Evolutionary conservation across 2,888 invertebrate species (phyloP).

Genomic region (Priapulus caudatus): DNA sequence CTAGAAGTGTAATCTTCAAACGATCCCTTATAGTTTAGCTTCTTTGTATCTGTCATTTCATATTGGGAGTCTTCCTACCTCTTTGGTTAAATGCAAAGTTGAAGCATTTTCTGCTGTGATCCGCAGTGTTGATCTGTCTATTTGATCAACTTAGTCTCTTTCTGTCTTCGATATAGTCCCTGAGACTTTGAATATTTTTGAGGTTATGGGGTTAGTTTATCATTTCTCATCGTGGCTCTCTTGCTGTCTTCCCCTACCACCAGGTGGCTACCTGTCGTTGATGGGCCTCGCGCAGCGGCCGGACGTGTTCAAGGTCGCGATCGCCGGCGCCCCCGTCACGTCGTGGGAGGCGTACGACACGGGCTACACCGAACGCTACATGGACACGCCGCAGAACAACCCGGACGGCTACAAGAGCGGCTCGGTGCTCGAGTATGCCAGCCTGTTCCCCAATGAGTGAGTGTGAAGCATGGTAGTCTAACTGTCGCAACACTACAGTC

Average conservation of each 20-base stretch:
- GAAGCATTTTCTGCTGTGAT: too few species aligned
- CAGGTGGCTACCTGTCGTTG: conserved; percentile 76
- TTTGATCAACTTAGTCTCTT: too few species aligned
- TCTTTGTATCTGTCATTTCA: too few species aligned
- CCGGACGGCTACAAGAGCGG: conserved; percentile 66
- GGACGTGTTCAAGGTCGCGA: conserved; percentile 76
- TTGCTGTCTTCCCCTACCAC: conserved; percentile 7
- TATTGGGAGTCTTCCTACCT: too few species aligned
- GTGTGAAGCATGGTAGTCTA: too few species aligned
- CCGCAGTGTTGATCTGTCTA: too few species aligned
- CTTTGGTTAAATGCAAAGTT: too few species aligned
- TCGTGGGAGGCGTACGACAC: conserved; percentile 96
- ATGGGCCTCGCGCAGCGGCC: conserved; percentile 86
- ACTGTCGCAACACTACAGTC: too few species aligned
- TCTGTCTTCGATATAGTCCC: too few species aligned
- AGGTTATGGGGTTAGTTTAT: conserved; percentile 11
- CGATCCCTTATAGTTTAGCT: too few species aligned
- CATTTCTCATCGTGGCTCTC: background rate
- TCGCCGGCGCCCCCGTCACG: conserved; percentile 94
- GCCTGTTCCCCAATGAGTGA: conserved; percentile 81
- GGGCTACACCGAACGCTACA: conserved; percentile 95
- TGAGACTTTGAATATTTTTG: background rate
- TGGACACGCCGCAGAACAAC: conserved; percentile 71
- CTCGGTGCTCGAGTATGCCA: conserved; percentile 68
- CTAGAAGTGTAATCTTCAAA: too few species aligned